Base-by-base conservation (phyloP, 2,888 invertebrate genomes). In the Sphaerophoria taeniata region DNA sequence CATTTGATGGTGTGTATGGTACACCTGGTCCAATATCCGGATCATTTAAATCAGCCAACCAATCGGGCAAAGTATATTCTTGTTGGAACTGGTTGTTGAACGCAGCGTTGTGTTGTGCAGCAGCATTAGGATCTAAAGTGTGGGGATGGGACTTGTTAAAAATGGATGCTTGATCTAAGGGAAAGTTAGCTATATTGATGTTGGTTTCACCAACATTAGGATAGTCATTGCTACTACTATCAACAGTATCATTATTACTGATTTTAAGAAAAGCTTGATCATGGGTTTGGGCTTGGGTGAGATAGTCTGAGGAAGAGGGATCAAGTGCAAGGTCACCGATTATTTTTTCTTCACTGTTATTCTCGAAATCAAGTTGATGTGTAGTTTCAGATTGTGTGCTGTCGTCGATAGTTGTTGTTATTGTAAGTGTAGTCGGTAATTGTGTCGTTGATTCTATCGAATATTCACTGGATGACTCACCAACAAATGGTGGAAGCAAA, bases 401-500 rank as follows among this genome's bases (percentile, higher is more conserved):
- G 36, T 81, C 72, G 81, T 76, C 51, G 63, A 75, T 65, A 55
- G 43, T 60, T 9, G 1, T 31, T 53, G 47, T 67, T 9, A 3
- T 31, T 53, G 47, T 67, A n/a, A 53, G 24, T 33, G 39, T 55
- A 49, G 74, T 77, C 63, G 24, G 56, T n/a, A 47, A 77, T 53
- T 67, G 69, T 3, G 45, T 69, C 6, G 72, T 67, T 72, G 34
- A 47, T 43, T 73, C 61, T 72, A 67, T 47, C 65, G 51, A 60
- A 65, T 84, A 56, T 76, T 72, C 72, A 63, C 51, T 31, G n/a
- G 75, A 88, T 80, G 91, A 91, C 91, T 91, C 91, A 91, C 91
- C 91, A 92, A 90, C 88, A 86, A 90, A 90, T 89, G 91, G 91
- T 88, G 92, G 92, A 88, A 92, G 88, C 88, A 92, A 86, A 87